Evolutionary conservation across 1,140 invertebrate genomes (phyloP).

Genomic region (Cyrtorhinus lividipennis): DNA sequence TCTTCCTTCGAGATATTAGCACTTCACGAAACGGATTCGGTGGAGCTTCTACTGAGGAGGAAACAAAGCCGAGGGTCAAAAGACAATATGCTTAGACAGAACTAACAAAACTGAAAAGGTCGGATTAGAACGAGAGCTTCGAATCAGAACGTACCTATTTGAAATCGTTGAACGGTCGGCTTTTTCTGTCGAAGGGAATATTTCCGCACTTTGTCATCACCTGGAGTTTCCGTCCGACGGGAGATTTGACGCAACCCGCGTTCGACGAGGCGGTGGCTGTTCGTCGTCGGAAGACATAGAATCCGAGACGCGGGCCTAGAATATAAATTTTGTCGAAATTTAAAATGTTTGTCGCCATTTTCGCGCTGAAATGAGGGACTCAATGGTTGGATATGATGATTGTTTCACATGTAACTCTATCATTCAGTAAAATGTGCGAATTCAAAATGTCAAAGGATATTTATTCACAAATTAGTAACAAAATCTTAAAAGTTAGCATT

Average conservation of each 20-base stretch:
- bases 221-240: neutral
- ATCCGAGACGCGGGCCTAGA: no score
- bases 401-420: no score
- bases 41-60: neutral
- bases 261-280: neutral
- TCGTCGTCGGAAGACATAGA: neutral
- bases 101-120: neutral
- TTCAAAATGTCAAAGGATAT: no score
- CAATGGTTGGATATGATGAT: no score
- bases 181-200: neutral
- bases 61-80: neutral
- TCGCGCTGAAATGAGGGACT: no score
- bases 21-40: neutral
- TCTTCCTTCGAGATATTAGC: neutral
- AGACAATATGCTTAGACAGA: neutral
- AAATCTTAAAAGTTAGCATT: no score
- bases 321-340: no score
- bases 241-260: no score
- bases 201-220: neutral
- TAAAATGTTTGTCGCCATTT: no score
- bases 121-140: neutral
- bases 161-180: neutral
- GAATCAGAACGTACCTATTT: neutral
- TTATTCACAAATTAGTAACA: no score
- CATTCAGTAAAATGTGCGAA: no score